A percentile compares a stretch with the other conserved stretches of the same genome.
phyloP scores from a whole-genome alignment of 2,888 invertebrate species.

The Tuta absoluta region DNA sequence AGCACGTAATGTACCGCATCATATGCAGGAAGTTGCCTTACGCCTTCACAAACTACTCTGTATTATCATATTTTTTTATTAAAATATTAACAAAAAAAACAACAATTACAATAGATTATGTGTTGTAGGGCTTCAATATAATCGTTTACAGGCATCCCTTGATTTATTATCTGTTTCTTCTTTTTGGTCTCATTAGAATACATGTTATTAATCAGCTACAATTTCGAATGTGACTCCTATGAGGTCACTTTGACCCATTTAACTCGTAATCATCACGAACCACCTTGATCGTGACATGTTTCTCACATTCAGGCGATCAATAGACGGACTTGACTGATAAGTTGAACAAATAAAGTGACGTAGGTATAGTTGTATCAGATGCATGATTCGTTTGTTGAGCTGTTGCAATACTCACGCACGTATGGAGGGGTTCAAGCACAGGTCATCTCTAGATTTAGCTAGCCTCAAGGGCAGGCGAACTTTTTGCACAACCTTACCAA shows the following conservation, averaged over 20 bases:
- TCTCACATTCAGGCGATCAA: constrained; percentile 12
- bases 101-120: too few species aligned
- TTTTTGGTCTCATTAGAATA: too few species aligned
- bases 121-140: too few species aligned
- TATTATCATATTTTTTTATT: too few species aligned
- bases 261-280: constrained; percentile 5
- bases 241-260: constrained; percentile 22
- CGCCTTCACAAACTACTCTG: not conserved
- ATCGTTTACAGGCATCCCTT: too few species aligned
- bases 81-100: too few species aligned
- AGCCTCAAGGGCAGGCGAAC: constrained; percentile 27
- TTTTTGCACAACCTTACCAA: constrained; percentile 8
- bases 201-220: too few species aligned
- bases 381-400: constrained; percentile 20
- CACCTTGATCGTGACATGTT: constrained; percentile 16
- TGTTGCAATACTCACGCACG: constrained; percentile 1
- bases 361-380: constrained; percentile 26
- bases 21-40: not conserved
- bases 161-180: too few species aligned
- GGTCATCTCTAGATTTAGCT: constrained; percentile 24
- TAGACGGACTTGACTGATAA: constrained; percentile 15
- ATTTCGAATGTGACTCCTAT: not conserved
- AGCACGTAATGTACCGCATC: not conserved
- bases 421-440: constrained; percentile 22
- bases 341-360: constrained; percentile 12